Base-by-base conservation (phyloP, 2,113 vertebrate genomes). In the Chaetodon trifascialis region DNA sequence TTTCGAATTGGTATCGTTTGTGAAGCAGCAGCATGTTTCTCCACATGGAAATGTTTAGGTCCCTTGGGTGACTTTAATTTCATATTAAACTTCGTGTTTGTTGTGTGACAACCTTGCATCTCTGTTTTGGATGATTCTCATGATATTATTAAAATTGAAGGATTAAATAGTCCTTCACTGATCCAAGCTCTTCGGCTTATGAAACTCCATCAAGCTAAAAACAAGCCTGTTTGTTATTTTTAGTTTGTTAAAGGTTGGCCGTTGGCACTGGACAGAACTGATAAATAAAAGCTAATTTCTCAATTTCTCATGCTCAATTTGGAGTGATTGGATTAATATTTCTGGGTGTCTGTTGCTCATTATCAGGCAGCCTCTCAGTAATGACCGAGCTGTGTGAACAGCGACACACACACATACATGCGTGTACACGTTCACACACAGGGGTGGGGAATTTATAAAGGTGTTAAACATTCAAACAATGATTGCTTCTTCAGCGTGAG, bases 391-490 rank as follows among this genome's bases (percentile, higher is more conserved):
- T 16, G 59, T 74, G 74, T 79, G 79, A 73, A 87, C 82, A 85
- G 23, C 63, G 38, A 65, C 42, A 69, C 47, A 51, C 17, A 30
- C 30, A 15, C 21, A 62, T 12, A 15, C 11, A 58, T n/a, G 64
- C 47, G 30, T 30, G 30, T 30, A 30, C 30, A 30, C 30, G 30
- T 3, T 30, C 30, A 77, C 49, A 78, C 15, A 17, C 14, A 66
- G 66, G 25, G 11, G 60, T 3, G 42, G 78, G 30, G 73, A 76
- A 78, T 83, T 90, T 47, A 79, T 44, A 74, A 75, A 79, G 78
- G 67, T 83, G 84, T 80, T 85, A 74, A 89, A 90, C 86, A 78
- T 75, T 88, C 77, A 85, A 64, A 71, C 65, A 84, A 46, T 51
- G 86, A 87, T 82, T 77, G 79, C 78, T 79, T 86, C 80, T 67